These are phyloP conservation scores for Manduca sexta DNA, from an alignment of 1,140 invertebrate species.

Conservation along the genomic window DNA sequence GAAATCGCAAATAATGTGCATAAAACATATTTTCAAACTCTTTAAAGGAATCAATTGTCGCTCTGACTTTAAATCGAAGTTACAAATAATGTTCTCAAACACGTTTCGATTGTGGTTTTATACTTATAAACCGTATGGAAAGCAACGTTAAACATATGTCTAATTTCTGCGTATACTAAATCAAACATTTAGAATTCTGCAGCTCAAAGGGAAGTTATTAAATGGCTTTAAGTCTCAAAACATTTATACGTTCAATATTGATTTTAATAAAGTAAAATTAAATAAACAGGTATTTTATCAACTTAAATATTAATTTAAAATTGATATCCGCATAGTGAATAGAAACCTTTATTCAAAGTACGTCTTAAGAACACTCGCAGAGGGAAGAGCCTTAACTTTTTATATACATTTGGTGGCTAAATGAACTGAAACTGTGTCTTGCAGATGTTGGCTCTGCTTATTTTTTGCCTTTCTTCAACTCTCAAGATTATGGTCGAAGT, in stretches of 20 bases:
- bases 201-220: too few species aligned
- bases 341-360: conserved; percentile 53
- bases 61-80: not conserved
- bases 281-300: too few species aligned
- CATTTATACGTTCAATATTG: too few species aligned
- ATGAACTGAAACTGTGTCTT: conserved; percentile 62
- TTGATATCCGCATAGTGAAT: conserved; percentile 17
- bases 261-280: too few species aligned
- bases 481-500: too few species aligned
- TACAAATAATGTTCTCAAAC: not conserved
- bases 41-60: not conserved
- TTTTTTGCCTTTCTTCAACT: conserved; percentile 7
- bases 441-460: conserved; percentile 39
- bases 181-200: too few species aligned
- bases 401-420: conserved; percentile 60
- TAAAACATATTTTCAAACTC: not conserved
- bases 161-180: too few species aligned
- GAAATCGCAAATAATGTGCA: not conserved
- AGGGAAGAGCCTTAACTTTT: conserved; percentile 58
- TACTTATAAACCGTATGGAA: too few species aligned
- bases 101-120: not conserved
- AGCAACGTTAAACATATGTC: too few species aligned
- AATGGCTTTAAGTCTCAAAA: too few species aligned
- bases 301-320: too few species aligned
- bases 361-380: conserved; percentile 47